Evolutionary conservation across 2,113 vertebrate genomes (phyloP).

Genomic region (Eurypyga helias): DNA sequence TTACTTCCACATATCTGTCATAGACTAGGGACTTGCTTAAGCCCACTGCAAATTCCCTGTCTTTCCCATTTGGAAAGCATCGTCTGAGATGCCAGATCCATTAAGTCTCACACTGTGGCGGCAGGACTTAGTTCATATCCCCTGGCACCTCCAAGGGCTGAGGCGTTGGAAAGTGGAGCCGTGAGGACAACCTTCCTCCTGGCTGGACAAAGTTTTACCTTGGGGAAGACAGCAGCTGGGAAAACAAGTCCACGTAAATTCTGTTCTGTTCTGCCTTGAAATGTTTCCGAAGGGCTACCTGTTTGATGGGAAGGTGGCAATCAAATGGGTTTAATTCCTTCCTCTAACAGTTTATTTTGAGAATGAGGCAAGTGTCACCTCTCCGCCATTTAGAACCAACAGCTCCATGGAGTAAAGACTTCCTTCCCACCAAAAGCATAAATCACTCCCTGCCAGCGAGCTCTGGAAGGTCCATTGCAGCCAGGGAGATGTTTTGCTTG

Average conservation of each 20-base stretch:
- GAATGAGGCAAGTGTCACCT: background rate
- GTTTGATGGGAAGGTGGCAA: background rate
- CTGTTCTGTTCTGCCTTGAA: background rate
- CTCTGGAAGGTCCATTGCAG: background rate
- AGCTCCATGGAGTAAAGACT: background rate
- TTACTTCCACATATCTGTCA: background rate
- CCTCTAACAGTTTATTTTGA: background rate
- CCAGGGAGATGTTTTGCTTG: background rate
- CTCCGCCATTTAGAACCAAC: background rate
- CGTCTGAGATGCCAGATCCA: background rate
- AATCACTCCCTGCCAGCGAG: background rate
- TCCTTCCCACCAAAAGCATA: background rate
- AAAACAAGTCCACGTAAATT: background rate
- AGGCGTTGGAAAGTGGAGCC: fast-evolving
- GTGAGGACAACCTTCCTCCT: background rate
- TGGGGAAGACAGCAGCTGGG: background rate
- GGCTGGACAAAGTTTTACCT: background rate
- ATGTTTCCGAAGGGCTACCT: background rate
- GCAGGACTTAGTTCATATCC: background rate
- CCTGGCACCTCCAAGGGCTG: background rate
- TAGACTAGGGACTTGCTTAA: background rate
- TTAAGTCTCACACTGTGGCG: background rate
- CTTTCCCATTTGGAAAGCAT: background rate
- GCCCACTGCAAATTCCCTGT: background rate
- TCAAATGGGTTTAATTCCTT: background rate